Evolutionary conservation across 2,113 vertebrate species (phyloP), one percentile per base, ranked within the genome.

Genomic region (Elephas maximus): DNA sequence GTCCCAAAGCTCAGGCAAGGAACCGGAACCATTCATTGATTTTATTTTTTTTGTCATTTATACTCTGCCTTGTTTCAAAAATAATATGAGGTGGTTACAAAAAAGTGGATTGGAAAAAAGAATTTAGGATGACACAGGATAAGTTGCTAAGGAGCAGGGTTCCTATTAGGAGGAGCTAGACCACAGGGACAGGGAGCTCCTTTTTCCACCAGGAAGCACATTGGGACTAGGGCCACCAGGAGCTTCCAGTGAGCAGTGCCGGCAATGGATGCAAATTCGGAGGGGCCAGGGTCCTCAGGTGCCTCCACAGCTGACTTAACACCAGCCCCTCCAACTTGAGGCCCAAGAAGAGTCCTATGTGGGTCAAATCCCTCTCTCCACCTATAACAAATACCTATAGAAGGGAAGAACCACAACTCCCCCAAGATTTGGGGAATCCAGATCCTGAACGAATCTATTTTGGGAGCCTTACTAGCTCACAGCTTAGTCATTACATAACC

Each of bases 21-120:
- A 83, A 33, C 2, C 15, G 60, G 71, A 88, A 77, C 37, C 33
- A 63, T 8, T 48, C 41, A 48, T 8, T 78, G 18, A 26, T 41
- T 91, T 91, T 69, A 78, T 15, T 69, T 83, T 83, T 69, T 63
- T 89, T 69, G 30, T 69, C 84, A 65, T 84, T 89, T 87, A 73
- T 44, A 79, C 4, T 18, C 18, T 88, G 3, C 2, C 53, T 76
- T 60, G 24, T 95, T 88, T 95, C 23, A 88, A 87, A 87, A 79
- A 20, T 41, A 82, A 76, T 89, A 28, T 41, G 79, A 74, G 11
- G 20, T 33, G 28, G 60, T 63, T 80, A n/a, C 45, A 82, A 28
- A 76, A 45, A 83, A 73, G 41, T 74, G 30, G 81, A 17, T 9
- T 69, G 37, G 14, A 67, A 84, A 62, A n/a, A 84, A 23, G 60